Base-by-base conservation (phyloP, 2,113 vertebrate species). In the Tragelaphus scriptus region DNA sequence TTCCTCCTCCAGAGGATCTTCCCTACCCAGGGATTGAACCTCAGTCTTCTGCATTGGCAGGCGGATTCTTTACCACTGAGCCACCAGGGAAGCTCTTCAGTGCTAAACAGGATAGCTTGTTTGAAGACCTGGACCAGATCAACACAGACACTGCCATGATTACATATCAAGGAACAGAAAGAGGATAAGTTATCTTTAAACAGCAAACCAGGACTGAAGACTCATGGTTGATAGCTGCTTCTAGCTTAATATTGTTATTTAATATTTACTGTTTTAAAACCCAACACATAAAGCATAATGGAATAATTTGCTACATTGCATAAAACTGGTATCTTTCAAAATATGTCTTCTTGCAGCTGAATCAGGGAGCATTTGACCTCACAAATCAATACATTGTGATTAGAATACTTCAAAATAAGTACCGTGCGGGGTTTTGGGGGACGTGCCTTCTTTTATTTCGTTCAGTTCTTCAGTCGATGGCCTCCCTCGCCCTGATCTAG, bases 141-240 rank as follows among this genome's bases (percentile, higher is more conserved):
- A 63, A 14, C 21, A 6, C 21, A 47, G 6, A 68, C 0, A 47
- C 10, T 4, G 14, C 8, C 12, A 1, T 2, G 12, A 40, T 6
- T 32, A 23, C 36, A 0, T 12, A 53, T 8, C 58, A 28, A 71
- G 53, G 0, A 7, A 25, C 14, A 61, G 3, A 14, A 36, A 44
- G 25, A 28, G 11, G 11, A n/a, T 25, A 30, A 53, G 10, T 7
- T 7, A 58, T 12, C 17, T 32, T 32, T 6, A 51, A 7, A 65
- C 21, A n/a, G 30, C 53, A 85, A 15, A 26, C 5, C 36, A n/a
- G 7, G 12, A 25, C 44, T 91, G 13, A 71, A 58, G 12, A 5
- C 26, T 28, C 1, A 3, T 9, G 53, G 13, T 47, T 19, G 47
- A 85, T 56, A 81, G 63, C 49, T 56, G 49, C 26, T 40, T 79